Evolutionary conservation across 2,888 invertebrate genomes (phyloP).

Genomic region (Epirrita christyi): DNA sequence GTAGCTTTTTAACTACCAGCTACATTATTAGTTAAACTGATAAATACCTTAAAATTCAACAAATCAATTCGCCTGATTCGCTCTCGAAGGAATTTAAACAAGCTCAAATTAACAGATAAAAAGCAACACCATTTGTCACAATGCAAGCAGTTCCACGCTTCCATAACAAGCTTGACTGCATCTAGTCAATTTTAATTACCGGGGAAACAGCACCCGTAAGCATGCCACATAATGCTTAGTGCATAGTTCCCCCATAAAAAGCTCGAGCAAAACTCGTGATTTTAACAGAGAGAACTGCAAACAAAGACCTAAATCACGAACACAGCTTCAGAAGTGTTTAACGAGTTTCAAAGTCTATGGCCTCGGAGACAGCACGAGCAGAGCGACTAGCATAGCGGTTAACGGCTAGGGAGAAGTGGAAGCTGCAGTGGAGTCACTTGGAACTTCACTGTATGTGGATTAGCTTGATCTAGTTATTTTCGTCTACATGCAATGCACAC

Average conservation of each 20-base stretch:
- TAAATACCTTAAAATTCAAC: too few relatives aligned
- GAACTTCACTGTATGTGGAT: too few relatives aligned
- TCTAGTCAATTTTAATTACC: constrained; percentile 5
- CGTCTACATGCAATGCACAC: too few relatives aligned
- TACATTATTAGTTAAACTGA: not conserved
- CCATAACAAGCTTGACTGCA: too few relatives aligned
- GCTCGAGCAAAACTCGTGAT: constrained; percentile 17
- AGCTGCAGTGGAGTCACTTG: too few relatives aligned
- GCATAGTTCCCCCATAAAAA: constrained; percentile 12
- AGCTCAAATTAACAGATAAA: too few relatives aligned
- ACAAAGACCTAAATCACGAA: constrained; percentile 39
- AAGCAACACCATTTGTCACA: too few relatives aligned
- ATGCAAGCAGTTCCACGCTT: too few relatives aligned
- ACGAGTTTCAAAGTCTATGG: constrained; percentile 31
- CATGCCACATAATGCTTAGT: constrained; percentile 7
- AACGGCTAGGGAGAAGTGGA: too few relatives aligned
- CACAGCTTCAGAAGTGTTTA: constrained; percentile 33
- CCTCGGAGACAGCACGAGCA: not conserved
- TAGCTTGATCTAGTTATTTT: too few relatives aligned
- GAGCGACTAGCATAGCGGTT: constrained; percentile 4
- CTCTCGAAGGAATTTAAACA: too few relatives aligned
- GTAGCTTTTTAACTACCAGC: constrained; percentile 12
- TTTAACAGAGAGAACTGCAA: constrained; percentile 36
- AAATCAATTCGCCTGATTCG: too few relatives aligned
- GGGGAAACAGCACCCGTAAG: constrained; percentile 8